A percentile compares a stretch with the other conserved stretches of the same genome.
These are phyloP conservation scores for Steinernema feltiae DNA, from an alignment of 1,140 invertebrate genomes.

Conservation along the genomic window DNA sequence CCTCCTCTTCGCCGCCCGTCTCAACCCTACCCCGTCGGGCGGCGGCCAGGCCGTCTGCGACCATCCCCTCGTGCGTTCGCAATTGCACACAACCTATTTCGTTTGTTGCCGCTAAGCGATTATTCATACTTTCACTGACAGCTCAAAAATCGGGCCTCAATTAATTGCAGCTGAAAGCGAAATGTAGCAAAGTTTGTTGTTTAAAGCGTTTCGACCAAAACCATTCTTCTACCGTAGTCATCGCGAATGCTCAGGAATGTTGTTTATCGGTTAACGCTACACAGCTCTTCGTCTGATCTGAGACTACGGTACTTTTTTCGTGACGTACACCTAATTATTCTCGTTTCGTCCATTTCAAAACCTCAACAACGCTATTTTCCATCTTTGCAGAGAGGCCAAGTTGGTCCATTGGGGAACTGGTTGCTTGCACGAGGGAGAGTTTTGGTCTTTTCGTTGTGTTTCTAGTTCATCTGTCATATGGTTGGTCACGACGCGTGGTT, in stretches of 20 bases:
- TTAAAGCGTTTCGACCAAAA: too few relatives aligned
- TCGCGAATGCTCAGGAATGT: background rate
- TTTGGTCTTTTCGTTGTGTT: background rate
- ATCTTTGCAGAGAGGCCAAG: too few relatives aligned
- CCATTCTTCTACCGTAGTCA: background rate
- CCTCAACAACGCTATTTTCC: too few relatives aligned
- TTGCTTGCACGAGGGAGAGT: background rate
- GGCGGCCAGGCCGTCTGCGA: background rate
- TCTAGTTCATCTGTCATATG: slow-evolving; percentile 12
- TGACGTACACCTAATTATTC: too few relatives aligned
- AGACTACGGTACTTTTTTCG: too few relatives aligned
- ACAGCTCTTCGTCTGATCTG: too few relatives aligned
- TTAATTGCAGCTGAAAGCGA: too few relatives aligned
- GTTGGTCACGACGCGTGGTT: background rate
- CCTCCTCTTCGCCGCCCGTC: background rate
- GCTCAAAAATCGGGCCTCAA: background rate
- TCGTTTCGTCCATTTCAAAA: too few relatives aligned
- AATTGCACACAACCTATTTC: background rate
- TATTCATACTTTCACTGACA: slow-evolving; percentile 7
- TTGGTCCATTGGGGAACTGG: too few relatives aligned
- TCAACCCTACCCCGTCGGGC: background rate
- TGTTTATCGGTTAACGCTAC: too few relatives aligned
- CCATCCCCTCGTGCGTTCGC: background rate
- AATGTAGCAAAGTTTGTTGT: too few relatives aligned
- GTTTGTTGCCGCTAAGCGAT: background rate